Evolutionary conservation across 2,113 vertebrate genomes (phyloP).

Genomic region (Ciconia maguari): DNA sequence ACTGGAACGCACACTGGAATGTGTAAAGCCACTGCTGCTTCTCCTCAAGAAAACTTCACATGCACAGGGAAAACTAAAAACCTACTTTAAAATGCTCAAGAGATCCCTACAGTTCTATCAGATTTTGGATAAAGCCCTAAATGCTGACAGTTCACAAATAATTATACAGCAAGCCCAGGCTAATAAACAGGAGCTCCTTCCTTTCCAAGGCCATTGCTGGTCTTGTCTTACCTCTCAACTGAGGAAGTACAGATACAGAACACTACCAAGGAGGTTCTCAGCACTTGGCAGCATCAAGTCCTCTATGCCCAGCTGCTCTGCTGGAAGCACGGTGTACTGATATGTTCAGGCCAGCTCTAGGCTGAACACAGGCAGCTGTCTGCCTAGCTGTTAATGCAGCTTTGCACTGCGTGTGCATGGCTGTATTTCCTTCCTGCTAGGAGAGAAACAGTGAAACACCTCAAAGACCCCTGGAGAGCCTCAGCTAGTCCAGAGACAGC

Average conservation of each 20-base stretch:
- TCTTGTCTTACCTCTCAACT: background rate
- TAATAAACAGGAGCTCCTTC: background rate
- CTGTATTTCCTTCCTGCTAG: background rate
- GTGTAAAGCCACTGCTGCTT: background rate
- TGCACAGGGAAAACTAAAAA: background rate
- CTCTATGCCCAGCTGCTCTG: background rate
- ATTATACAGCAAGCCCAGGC: background rate
- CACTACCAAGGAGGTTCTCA: background rate
- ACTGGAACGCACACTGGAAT: background rate
- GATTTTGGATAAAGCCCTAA: background rate
- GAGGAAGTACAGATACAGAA: background rate
- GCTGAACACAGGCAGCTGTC: conserved; percentile 11
- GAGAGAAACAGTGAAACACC: background rate
- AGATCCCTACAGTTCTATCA: background rate
- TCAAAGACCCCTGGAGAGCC: background rate
- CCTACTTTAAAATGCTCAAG: background rate
- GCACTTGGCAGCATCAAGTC: background rate
- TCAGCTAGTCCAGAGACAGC: background rate
- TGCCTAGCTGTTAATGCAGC: background rate
- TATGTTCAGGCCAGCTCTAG: background rate
- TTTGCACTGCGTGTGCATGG: background rate
- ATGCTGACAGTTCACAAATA: background rate
- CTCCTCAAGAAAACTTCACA: background rate
- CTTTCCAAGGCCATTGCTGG: background rate
- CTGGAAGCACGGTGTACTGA: background rate